These are phyloP conservation scores for Brenthis ino DNA, from an alignment of 2,888 invertebrate species.

Conservation along the genomic window DNA sequence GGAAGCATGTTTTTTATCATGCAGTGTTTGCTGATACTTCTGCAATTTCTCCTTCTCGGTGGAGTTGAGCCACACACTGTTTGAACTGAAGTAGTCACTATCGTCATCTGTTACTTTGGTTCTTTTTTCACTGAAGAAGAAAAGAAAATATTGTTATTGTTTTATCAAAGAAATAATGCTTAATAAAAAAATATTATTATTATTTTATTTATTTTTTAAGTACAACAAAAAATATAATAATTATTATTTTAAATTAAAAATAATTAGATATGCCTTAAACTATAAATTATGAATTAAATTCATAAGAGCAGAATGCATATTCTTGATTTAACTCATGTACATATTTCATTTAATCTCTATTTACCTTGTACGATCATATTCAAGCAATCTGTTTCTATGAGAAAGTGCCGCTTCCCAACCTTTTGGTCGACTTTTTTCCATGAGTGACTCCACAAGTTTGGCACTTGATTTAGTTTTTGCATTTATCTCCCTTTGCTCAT, in stretches of 20 bases:
- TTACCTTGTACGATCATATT: conserved; percentile 91
- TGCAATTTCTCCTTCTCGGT: conserved; percentile 86
- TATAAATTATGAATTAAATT: too few species aligned
- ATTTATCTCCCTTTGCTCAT: conserved; percentile 86
- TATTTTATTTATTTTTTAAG: too few species aligned
- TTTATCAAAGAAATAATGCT: too few species aligned
- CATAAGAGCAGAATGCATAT: too few species aligned
- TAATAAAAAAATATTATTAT: too few species aligned
- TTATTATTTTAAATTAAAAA: too few species aligned
- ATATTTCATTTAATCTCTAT: too few species aligned
- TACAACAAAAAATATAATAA: too few species aligned
- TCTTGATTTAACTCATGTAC: too few species aligned
- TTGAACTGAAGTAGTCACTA: conserved; percentile 93
- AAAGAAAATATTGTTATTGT: conserved; percentile 8
- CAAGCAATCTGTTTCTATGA: conserved; percentile 90
- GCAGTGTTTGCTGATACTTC: conserved; percentile 85
- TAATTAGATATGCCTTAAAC: too few species aligned
- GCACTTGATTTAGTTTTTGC: conserved; percentile 86
- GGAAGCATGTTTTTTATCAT: conserved; percentile 86
- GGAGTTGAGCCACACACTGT: conserved; percentile 91
- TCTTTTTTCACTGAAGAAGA: conserved; percentile 83
- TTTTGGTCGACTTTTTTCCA: conserved; percentile 82
- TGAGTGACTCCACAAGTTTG: conserved; percentile 84
- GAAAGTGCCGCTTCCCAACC: conserved; percentile 88
- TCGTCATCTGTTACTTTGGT: conserved; percentile 96